Base-by-base conservation (phyloP, 1,140 invertebrate genomes). In the Cydia pomonella region DNA sequence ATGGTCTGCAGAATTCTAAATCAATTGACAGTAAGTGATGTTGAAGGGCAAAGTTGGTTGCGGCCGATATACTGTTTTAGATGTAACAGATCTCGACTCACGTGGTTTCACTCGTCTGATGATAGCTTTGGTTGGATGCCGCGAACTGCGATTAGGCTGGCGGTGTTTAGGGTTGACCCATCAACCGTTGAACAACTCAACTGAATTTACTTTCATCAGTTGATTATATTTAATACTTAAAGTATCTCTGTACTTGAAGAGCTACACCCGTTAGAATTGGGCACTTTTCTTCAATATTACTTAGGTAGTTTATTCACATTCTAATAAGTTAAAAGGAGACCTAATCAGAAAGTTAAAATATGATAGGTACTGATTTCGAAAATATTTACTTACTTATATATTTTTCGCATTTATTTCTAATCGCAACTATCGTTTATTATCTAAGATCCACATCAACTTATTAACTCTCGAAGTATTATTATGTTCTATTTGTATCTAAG, bases 121-220 rank as follows among this genome's bases (percentile, higher is more conserved):
- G 77, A 77, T 80, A 76, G 75, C 73, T 80, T 77, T 72, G 75
- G 41, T 77, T 69, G 75, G 62, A 76, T 78, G 44, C 73, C 62
- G 63, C 75, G 75, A 59, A 76, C 73, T 33, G 50, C 71, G 75
- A 82, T 80, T 80, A 82, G 76, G 76, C 59, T 50, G 73, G 71
- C 53, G 75, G 72, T 50, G 73, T 77, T 66, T 76, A 82, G 77
- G 79, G 81, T 74, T 82, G 76, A 53, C 63, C 18, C 18, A 9
- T 10, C 21, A 6, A 69, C 44, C 27, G 71, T 76, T 9, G 33
- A 38, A 38, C 13, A 16, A 84, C 1, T 59, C 21, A 53, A 18
- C 3, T 18, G n/a, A 53, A 18, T 53, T 53, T 53, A 59, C 53
- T 59, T 59, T 23, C 18, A 23, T n/a, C n/a, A n/a, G n/a, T n/a